phyloP scores from a whole-genome alignment of 2,888 invertebrate genomes.

The Synergus umbraculus region DNA sequence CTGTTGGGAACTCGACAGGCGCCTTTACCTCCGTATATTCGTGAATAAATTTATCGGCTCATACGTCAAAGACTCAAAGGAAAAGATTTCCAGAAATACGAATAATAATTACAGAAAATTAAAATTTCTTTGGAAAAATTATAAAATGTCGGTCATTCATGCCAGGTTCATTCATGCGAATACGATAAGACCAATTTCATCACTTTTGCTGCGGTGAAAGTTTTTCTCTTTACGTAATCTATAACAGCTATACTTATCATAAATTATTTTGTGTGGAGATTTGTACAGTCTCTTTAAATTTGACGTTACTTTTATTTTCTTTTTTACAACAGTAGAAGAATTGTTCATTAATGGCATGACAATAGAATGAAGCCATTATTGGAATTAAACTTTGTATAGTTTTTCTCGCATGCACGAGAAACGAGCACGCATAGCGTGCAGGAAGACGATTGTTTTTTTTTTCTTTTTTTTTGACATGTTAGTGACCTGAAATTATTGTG shows the following conservation, averaged over 20 bases:
- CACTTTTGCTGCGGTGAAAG: no score
- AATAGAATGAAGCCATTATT: background rate
- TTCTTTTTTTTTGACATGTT: background rate
- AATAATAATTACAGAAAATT: no score
- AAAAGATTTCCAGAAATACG: background rate
- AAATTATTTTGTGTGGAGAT: no score
- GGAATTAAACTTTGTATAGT: background rate
- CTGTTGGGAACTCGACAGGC: constrained; percentile 9
- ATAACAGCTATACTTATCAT: no score
- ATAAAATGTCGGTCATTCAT: no score
- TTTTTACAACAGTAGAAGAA: no score
- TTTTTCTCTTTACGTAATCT: no score
- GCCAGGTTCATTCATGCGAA: no score
- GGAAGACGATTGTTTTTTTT: background rate
- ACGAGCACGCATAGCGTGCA: background rate
- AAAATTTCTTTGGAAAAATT: no score
- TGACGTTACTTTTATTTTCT: background rate
- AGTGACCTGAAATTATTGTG: background rate
- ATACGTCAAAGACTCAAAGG: background rate
- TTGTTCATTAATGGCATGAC: background rate
- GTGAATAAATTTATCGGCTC: constrained; percentile 22
- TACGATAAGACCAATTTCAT: no score
- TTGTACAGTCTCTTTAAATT: background rate
- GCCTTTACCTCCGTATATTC: constrained; percentile 13
- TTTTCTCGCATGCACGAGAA: no score